Conservation (phyloP, 2,888 invertebrate species). For the Caenorhabditis sp. region DNA sequence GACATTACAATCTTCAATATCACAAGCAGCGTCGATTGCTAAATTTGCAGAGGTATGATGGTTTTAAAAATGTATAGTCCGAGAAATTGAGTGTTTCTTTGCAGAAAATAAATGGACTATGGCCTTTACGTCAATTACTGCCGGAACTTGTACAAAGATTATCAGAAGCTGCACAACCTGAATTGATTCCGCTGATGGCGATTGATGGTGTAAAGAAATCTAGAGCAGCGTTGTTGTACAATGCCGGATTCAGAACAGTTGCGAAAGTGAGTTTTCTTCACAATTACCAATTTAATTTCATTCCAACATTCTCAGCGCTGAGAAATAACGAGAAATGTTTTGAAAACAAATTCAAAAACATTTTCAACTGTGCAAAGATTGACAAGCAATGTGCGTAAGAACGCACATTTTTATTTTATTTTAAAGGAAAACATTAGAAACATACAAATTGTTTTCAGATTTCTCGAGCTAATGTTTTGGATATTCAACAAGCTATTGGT, state of each 20-base stretch:
- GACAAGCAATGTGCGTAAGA: no score
- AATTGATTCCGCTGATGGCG: constrained; percentile 84
- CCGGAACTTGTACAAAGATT: constrained; percentile 79
- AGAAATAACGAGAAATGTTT: no score
- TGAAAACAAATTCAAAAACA: no score
- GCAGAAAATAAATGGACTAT: constrained; percentile 81
- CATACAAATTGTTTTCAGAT: no score
- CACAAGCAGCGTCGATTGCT: constrained; percentile 81
- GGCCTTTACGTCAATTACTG: constrained; percentile 83
- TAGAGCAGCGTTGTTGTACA: constrained; percentile 83
- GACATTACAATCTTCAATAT: constrained; percentile 79
- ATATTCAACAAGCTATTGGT: constrained; percentile 42
- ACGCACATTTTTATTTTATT: no score
- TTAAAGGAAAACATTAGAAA: no score
- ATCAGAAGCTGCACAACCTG: constrained; percentile 82
- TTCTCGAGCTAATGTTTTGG: constrained; percentile 77
- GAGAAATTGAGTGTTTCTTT: not conserved
- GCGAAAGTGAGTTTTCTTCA: constrained; percentile 31
- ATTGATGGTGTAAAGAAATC: constrained; percentile 88
- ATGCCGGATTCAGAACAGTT: constrained; percentile 80
- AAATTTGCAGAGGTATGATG: constrained; percentile 79
- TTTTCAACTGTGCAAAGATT: no score
- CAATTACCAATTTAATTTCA: no score
- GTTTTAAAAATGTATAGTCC: not conserved
- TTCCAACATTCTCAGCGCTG: not conserved